Base-by-base conservation (phyloP, 2,797 vertebrate genomes). In the Peromyscus nudipes region DNA sequence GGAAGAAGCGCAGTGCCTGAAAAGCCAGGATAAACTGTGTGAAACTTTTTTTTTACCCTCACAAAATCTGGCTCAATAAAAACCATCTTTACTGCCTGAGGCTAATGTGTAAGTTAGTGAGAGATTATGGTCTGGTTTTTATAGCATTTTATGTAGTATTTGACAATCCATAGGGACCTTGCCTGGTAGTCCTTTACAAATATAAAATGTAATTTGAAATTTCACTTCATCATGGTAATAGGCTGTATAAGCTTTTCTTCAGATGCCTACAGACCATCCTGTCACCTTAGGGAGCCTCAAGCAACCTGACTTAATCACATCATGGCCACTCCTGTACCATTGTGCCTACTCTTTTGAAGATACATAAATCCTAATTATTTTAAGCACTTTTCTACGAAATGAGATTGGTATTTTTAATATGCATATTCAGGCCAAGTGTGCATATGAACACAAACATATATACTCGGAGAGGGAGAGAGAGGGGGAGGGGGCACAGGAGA, bases 1-100 rank as follows among this genome's bases (percentile, higher is more conserved):
- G 92, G 91, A 90, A 95, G 87, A 95, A 89, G 86, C 65, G 88
- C 92, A 89, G 77, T 82, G 88, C 92, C 79, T 92, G 95, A 96
- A 95, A 94, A 98, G 85, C 95, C 95, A 95, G 92, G 79, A 97
- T 96, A 96, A 96, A 96, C 97, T 97, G 84, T 80, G 96, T 94
- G 37, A 94, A 94, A 95, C 92, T 94, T 93, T 85, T 90, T 81
- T 86, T 67, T 89, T 86, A 65, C 57, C 55, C 65, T 98, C 96
- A 98, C 96, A 94, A 98, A 98, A 98, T 98, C 98, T 97, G 96
- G 96, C 97, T 98, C 97, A 97, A 97, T 98, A 97, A 98, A 98
- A 98, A 96, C 96, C 94, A 97, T 97, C 94, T 97, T 98, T 98
- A 98, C 94, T 98, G 98, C 98, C 98, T 94, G 95, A 96, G 97